phyloP scores from a whole-genome alignment of 2,113 vertebrate species.

The Planiliza haematocheilus region DNA sequence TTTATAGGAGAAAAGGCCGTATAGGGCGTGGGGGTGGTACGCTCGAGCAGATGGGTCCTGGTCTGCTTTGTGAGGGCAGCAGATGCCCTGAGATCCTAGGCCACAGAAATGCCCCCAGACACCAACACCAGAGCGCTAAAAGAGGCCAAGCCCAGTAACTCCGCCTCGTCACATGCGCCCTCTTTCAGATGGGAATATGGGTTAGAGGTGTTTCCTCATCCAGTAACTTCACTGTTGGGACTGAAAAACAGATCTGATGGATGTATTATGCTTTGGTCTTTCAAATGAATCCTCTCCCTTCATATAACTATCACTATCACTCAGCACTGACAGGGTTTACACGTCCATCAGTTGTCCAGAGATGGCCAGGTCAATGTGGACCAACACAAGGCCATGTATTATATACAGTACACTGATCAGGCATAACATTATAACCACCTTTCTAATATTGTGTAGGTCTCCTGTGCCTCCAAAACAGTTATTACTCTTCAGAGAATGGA shows the following conservation, averaged over 20 bases:
- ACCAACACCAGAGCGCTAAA: constrained; percentile 22
- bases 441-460: too few relatives aligned
- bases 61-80: constrained; percentile 72
- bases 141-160: constrained; percentile 41
- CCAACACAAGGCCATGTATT: constrained; percentile 1
- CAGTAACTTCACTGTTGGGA: background rate
- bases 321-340: constrained; percentile 6
- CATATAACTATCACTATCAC: background rate
- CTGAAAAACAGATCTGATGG: constrained; percentile 4
- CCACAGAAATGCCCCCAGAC: constrained; percentile 60
- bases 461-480: too few relatives aligned
- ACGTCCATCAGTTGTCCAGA: background rate
- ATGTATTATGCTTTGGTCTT: too few relatives aligned
- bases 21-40: background rate
- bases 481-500: too few relatives aligned
- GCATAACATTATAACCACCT: too few relatives aligned
- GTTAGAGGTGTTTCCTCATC: constrained; percentile 34
- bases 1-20: background rate
- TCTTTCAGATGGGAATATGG: constrained; percentile 30
- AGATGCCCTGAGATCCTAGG: constrained; percentile 77
- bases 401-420: background rate
- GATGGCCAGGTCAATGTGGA: background rate
- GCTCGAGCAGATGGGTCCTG: constrained; percentile 76
- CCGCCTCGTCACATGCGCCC: constrained; percentile 17
- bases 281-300: too few relatives aligned